Evolutionary conservation across 2,113 vertebrate genomes (phyloP).

Genomic region (Microtus pennsylvanicus): DNA sequence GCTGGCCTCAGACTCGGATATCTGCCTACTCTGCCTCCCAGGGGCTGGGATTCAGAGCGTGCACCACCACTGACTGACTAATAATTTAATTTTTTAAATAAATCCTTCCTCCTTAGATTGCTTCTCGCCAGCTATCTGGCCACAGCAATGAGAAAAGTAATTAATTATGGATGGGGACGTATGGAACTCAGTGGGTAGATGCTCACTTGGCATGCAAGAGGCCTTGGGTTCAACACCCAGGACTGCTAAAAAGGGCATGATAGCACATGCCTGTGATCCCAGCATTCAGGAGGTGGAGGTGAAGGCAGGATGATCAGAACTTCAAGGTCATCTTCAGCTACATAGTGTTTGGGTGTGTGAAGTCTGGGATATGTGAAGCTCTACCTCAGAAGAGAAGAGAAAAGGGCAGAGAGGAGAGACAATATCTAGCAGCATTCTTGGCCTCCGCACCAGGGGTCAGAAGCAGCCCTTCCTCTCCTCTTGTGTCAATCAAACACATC

Average conservation of each 20-base stretch:
- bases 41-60: neutral
- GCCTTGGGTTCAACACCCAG: neutral
- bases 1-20: neutral
- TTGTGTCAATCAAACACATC: neutral
- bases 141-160: neutral
- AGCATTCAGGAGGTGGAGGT: neutral
- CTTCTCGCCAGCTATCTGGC: neutral
- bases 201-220: neutral
- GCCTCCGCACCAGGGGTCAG: neutral
- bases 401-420: neutral
- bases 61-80: neutral
- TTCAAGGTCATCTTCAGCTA: neutral
- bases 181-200: neutral
- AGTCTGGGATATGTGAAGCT: neutral
- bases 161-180: neutral
- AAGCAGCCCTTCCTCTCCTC: neutral
- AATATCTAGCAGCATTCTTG: neutral
- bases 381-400: neutral
- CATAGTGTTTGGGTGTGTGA: neutral
- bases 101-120: neutral
- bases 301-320: neutral
- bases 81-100: neutral
- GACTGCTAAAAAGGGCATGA: neutral
- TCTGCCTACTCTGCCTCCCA: neutral
- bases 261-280: neutral